A percentile compares a stretch with the other conserved stretches of the same genome.
These are phyloP conservation scores for Microctenopoma steveboyesi DNA, from an alignment of 2,797 vertebrate species.

Conservation along the genomic window DNA sequence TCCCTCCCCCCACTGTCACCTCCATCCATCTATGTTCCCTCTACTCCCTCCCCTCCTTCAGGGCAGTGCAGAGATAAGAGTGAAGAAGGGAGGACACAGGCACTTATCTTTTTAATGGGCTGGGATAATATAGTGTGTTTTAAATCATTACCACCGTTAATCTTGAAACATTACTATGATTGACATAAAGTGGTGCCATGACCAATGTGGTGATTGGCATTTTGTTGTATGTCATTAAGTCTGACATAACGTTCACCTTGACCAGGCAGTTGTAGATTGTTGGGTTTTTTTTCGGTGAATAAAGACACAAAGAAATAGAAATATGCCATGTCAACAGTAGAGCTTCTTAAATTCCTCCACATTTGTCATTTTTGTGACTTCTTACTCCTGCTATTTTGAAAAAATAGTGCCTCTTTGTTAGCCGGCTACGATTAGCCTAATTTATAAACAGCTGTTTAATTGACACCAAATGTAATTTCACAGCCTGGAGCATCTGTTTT, in stretches of 20 bases:
- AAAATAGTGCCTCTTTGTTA: no score
- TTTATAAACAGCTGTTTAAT: not conserved
- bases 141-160: not conserved
- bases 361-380: no score
- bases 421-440: not conserved
- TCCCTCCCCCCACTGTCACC: slow-evolving; percentile 38
- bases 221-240: not conserved
- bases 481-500: not conserved
- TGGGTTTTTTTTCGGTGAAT: no score
- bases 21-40: slow-evolving; percentile 17
- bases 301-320: no score
- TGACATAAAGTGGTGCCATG: not conserved
- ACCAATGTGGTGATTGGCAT: not conserved
- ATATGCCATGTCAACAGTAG: no score
- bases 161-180: slow-evolving; percentile 1
- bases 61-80: slow-evolving; percentile 60
- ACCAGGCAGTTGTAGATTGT: no score
- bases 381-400: no score
- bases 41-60: slow-evolving; percentile 33
- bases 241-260: not conserved
- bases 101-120: slow-evolving; percentile 27
- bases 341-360: no score
- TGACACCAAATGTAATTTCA: not conserved
- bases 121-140: slow-evolving; percentile 14
- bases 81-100: slow-evolving; percentile 17